phyloP scores from a whole-genome alignment of 2,888 invertebrate species.

The Leptinotarsa peninsularis region DNA sequence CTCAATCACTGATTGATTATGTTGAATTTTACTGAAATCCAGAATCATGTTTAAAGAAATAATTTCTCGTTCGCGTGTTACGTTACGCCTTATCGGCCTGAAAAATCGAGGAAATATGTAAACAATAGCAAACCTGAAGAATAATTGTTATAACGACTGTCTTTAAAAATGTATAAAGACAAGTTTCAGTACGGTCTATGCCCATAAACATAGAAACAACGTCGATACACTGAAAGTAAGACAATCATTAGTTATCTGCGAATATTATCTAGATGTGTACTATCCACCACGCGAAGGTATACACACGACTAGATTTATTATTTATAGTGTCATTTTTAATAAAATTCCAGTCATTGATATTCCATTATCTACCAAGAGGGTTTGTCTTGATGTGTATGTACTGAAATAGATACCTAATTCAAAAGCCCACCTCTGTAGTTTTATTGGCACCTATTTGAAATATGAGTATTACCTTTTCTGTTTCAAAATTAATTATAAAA shows the following conservation, averaged over 20 bases:
- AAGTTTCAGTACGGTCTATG: constrained; percentile 43
- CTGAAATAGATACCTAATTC: constrained; percentile 4
- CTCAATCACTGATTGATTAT: neutral
- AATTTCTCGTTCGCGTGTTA: constrained; percentile 33
- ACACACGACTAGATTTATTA: constrained; percentile 62
- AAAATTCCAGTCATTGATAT: constrained; percentile 49
- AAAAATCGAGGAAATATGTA: constrained; percentile 34
- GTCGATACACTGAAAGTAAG: constrained; percentile 52
- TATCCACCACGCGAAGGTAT: constrained; percentile 54
- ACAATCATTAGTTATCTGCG: constrained; percentile 63
- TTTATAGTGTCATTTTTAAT: constrained; percentile 65
- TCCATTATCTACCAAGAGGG: constrained; percentile 32
- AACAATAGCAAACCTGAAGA: constrained; percentile 38
- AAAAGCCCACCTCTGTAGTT: constrained; percentile 1
- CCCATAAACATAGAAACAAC: constrained; percentile 43
- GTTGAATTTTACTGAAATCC: neutral
- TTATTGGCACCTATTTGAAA: neutral
- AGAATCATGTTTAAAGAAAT: constrained; percentile 14
- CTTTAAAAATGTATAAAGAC: constrained; percentile 53
- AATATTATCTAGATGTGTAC: constrained; percentile 58
- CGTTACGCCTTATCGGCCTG: constrained; percentile 31
- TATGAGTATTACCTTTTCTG: neutral
- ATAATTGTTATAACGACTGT: constrained; percentile 44
- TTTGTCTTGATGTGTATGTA: constrained; percentile 35
- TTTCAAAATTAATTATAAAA: too few relatives aligned